These are phyloP conservation scores for Todiramphus chloris DNA, from an alignment of 2,113 vertebrate genomes.

Conservation along the genomic window DNA sequence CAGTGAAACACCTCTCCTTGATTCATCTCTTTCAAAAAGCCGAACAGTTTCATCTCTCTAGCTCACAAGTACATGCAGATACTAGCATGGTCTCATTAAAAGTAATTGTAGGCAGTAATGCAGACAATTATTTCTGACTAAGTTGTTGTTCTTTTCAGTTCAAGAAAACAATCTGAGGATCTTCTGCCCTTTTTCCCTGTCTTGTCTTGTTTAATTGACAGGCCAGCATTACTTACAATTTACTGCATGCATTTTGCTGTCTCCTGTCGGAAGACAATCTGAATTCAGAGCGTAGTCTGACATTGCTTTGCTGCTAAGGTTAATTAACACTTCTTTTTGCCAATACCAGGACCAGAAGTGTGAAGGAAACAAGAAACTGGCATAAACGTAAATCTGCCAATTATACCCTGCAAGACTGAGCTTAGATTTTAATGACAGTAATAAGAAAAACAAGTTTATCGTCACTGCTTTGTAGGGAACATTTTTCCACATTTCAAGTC, in stretches of 20 bases:
- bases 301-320: neutral
- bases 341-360: neutral
- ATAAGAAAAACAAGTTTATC: neutral
- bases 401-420: neutral
- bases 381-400: neutral
- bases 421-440: neutral
- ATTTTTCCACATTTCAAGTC: neutral
- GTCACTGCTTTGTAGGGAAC: neutral
- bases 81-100: conserved; percentile 49
- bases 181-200: conserved; percentile 4
- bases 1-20: neutral
- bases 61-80: neutral
- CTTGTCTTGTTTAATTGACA: conserved; percentile 30
- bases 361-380: neutral
- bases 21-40: neutral
- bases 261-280: neutral
- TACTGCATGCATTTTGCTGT: neutral
- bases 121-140: conserved; percentile 64
- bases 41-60: neutral
- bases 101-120: conserved; percentile 57
- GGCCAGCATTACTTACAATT: neutral
- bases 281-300: neutral
- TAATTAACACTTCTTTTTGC: conserved; percentile 46
- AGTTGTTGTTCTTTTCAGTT: conserved; percentile 61
- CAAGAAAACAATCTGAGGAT: conserved; percentile 59